Evolutionary conservation across 2,113 vertebrate genomes (phyloP), one percentile per base, ranked within the genome.

Genomic region (Carassius carassius): DNA sequence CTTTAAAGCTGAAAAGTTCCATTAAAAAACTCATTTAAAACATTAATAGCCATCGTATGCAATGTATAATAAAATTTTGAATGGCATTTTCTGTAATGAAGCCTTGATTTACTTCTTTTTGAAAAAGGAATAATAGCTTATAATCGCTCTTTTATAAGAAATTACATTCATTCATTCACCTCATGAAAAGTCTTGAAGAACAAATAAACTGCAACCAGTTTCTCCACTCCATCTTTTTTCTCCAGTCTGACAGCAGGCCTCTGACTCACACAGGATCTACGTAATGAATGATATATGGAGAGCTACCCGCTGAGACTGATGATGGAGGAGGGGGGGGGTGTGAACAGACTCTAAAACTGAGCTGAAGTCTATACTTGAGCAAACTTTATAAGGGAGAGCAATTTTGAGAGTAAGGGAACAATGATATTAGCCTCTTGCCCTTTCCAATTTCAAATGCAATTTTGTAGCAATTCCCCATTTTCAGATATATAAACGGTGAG

Each of bases 261-360:
- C 47, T 76, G 73, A 76, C 47, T 76, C 73, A 51, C 47, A 54
- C 73, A 54, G 23, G 47, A 54, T 54, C 47, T 76, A 19, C 25
- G 74, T 32, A 54, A 54, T 76, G 23, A 76, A 54, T 76, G 47
- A 76, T 76, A 49, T 49, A 49, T 74, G 75, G 29, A 58, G 32
- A 77, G 51, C 29, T 58, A 32, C 75, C 75, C 11, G 19, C 75
- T 58, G 75, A 35, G 75, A 58, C 51, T 58, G 32, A 37, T 58
- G 32, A 37, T 58, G 56, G 51, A 77, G 51, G 51, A 77, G 75
- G 51, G 51, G 51, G 51, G 51, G 47, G 32, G 47, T 77, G 17
- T 77, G 75, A 77, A 77, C 51, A 32, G 29, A 25, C 32, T 77
- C 75, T 54, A 35, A 9, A 51, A 29, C 47, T 77, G 51, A 54